Evolutionary conservation across 2,113 vertebrate genomes (phyloP).

Genomic region (Salvelinus alpinus): DNA sequence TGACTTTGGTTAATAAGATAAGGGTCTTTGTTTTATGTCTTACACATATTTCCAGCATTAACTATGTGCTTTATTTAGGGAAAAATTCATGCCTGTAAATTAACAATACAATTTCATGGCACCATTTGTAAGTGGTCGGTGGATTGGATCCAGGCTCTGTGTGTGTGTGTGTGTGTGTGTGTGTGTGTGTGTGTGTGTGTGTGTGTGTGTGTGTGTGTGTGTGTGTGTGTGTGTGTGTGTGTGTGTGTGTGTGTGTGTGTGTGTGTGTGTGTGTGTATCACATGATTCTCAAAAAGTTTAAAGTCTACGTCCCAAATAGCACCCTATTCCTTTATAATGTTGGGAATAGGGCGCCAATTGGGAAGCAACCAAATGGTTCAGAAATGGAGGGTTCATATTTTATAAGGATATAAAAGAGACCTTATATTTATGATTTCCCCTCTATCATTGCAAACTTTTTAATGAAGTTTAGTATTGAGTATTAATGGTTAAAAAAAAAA

Average conservation of each 20-base stretch:
- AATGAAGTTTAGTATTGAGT: neutral
- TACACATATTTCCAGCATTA: neutral
- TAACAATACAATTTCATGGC: constrained; percentile 4
- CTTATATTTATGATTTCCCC: neutral
- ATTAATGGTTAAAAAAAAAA: neutral
- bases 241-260: neutral
- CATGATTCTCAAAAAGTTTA: neutral
- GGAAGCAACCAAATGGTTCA: neutral
- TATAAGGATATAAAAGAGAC: neutral
- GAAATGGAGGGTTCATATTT: neutral
- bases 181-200: no score
- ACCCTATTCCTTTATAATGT: no score
- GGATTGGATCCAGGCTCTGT: constrained; percentile 24
- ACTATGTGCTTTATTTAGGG: constrained; percentile 6
- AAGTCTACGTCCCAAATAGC: no score
- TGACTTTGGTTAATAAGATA: neutral
- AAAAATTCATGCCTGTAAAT: constrained; percentile 17
- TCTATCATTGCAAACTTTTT: neutral
- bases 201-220: no score
- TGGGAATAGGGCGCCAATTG: no score
- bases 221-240: neutral
- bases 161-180: neutral
- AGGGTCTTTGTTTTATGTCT: neutral
- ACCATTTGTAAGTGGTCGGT: constrained; percentile 18
- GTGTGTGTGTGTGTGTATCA: neutral